Evolutionary conservation across 2,797 vertebrate species (phyloP).

Genomic region (Periophthalmus magnuspinnatus): DNA sequence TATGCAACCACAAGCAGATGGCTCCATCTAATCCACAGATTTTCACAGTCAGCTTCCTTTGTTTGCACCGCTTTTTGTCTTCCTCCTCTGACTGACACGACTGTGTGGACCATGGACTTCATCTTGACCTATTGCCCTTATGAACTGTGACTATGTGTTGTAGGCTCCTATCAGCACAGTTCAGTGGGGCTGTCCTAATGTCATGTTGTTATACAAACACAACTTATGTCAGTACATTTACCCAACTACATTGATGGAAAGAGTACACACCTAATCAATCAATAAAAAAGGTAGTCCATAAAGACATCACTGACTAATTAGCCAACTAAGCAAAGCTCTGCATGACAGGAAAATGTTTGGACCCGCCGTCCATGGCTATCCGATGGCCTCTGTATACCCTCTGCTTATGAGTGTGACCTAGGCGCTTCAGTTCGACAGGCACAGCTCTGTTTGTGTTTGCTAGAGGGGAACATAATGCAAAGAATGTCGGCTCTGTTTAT

Average conservation of each 20-base stretch:
- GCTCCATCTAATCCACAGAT: constrained; percentile 24
- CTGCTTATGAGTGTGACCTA: constrained; percentile 38
- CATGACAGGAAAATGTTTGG: background rate
- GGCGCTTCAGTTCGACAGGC: constrained; percentile 24
- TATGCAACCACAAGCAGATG: constrained; percentile 36
- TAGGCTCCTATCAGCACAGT: background rate
- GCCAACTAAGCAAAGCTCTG: background rate
- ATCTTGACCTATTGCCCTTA: background rate
- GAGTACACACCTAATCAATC: background rate
- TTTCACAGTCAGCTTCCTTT: constrained; percentile 17
- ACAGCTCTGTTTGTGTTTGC: constrained; percentile 19
- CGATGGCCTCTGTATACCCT: background rate
- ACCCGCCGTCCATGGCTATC: too few species aligned
- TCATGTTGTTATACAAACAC: too few species aligned
- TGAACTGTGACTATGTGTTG: background rate
- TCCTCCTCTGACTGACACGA: background rate
- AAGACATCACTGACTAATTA: too few species aligned
- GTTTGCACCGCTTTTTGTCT: background rate
- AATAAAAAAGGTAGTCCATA: background rate
- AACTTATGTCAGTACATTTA: background rate
- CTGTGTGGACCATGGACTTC: background rate
- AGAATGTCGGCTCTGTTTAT: constrained; percentile 7
- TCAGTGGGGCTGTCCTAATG: background rate
- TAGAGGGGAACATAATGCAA: constrained; percentile 13
- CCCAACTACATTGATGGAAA: background rate